Conservation (phyloP, 37 sponge, comb jelly and placozoan genomes). For the Ianthella basta region DNA sequence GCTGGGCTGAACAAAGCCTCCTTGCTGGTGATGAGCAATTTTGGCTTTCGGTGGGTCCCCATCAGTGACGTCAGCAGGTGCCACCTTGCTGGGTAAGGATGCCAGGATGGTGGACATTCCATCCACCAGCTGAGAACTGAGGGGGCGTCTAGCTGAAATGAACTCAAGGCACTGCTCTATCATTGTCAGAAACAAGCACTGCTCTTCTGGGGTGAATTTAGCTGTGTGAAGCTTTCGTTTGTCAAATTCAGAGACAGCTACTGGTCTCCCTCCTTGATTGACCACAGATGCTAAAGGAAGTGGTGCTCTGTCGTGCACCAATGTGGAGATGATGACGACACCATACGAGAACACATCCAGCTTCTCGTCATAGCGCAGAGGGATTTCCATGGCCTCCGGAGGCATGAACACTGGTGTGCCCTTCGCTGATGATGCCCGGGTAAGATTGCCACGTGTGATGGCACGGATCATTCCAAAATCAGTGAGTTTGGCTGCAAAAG, state of each 20-base stretch:
- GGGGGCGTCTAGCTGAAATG: too few species aligned
- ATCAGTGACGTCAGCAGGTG: too few species aligned
- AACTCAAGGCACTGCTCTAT: too few species aligned
- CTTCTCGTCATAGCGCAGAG: background rate
- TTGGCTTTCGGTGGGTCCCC: too few species aligned
- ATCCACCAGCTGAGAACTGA: too few species aligned
- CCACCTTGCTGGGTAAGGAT: too few species aligned
- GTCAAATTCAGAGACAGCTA: background rate
- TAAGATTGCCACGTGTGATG: background rate
- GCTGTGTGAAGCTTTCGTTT: background rate
- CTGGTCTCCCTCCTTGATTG: background rate
- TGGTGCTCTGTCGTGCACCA: background rate
- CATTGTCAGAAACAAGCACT: background rate
- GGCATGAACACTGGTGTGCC: background rate
- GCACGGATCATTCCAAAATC: background rate
- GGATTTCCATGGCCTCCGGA: background rate
- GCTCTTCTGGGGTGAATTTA: background rate
- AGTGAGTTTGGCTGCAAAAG: background rate
- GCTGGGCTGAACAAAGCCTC: too few species aligned
- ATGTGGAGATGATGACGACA: background rate
- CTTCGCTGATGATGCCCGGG: background rate
- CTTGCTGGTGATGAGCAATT: too few species aligned
- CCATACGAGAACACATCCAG: background rate
- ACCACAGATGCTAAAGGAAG: background rate
- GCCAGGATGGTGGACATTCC: too few species aligned